Conservation (phyloP, 2,888 invertebrate species). For the Autographa pulchrina region DNA sequence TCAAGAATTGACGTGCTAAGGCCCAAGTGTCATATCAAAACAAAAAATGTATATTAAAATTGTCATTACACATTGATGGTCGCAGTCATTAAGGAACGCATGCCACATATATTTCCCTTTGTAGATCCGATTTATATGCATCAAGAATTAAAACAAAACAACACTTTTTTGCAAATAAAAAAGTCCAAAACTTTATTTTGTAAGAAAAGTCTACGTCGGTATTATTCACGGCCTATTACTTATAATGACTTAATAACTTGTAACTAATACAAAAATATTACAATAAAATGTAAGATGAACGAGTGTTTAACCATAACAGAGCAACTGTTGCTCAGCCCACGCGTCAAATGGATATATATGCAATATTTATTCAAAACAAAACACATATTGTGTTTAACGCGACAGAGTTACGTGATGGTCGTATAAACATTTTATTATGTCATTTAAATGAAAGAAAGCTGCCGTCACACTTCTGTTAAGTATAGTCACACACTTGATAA, state of each 20-base stretch:
- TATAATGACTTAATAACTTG: slow-evolving; percentile 52
- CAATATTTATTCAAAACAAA: slow-evolving; percentile 59
- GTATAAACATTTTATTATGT: slow-evolving; percentile 56
- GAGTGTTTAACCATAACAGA: slow-evolving; percentile 31
- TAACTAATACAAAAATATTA: slow-evolving; percentile 40
- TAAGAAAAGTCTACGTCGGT: neutral
- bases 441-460: slow-evolving; percentile 61
- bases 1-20: too few species aligned
- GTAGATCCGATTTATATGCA: neutral
- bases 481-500: neutral
- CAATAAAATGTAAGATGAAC: slow-evolving; percentile 38
- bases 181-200: neutral
- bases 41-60: too few species aligned
- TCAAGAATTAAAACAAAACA: neutral
- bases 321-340: slow-evolving; percentile 31
- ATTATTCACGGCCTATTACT: slow-evolving; percentile 20
- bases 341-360: slow-evolving; percentile 44
- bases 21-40: too few species aligned
- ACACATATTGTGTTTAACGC: slow-evolving; percentile 43
- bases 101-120: too few species aligned
- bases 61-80: too few species aligned
- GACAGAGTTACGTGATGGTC: slow-evolving; percentile 61
- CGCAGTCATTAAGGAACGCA: too few species aligned
- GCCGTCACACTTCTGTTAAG: slow-evolving; percentile 22
- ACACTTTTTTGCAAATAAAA: neutral